These are phyloP conservation scores for Poeciliopsis paucimaculata DNA, from an alignment of 2,797 vertebrate species.

Conservation along the genomic window DNA sequence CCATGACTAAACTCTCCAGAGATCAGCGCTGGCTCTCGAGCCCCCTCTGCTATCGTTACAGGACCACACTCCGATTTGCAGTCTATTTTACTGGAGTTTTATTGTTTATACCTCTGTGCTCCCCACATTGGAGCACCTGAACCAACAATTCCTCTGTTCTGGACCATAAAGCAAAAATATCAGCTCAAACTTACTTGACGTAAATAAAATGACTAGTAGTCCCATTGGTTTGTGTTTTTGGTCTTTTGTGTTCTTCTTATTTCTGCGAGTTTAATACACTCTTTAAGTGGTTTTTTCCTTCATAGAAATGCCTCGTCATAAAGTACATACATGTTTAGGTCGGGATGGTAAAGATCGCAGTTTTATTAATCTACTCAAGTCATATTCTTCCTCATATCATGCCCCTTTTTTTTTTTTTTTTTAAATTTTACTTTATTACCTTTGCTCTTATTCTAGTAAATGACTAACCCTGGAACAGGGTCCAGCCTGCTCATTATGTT, in stretches of 20 bases:
- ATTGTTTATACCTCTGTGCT: constrained; percentile 68
- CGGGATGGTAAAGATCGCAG: background rate
- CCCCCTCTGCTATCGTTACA: constrained; percentile 37
- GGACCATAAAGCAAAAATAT: constrained; percentile 71
- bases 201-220: constrained; percentile 72
- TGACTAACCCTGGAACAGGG: background rate
- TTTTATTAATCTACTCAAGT: background rate
- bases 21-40: constrained; percentile 57
- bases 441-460: background rate
- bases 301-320: background rate
- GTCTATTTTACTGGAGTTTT: constrained; percentile 54
- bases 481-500: background rate
- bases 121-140: constrained; percentile 46
- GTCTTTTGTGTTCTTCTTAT: background rate
- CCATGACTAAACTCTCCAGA: constrained; percentile 66
- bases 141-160: constrained; percentile 52
- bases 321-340: background rate
- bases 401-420: too few relatives aligned
- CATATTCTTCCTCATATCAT: background rate
- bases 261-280: background rate
- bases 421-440: background rate
- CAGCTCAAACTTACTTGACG: constrained; percentile 56
- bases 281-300: background rate
- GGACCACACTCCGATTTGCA: constrained; percentile 71
- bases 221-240: constrained; percentile 25